Conservation (phyloP, 1,140 invertebrate genomes). For the Lordiphosa collinella region DNA sequence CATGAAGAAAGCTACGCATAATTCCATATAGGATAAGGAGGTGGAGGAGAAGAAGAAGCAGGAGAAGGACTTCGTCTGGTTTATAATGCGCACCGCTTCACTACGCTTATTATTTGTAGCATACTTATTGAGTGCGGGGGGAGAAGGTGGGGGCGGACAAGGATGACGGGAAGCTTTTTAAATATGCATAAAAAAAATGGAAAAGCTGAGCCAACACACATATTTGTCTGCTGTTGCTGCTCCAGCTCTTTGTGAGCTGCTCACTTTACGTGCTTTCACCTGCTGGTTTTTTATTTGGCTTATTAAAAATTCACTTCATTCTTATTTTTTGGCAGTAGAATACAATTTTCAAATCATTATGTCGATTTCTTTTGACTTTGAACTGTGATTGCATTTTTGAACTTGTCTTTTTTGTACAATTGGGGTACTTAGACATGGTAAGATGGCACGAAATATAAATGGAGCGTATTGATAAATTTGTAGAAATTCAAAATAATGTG, state of each 20-base stretch:
- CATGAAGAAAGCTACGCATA: conserved; percentile 40
- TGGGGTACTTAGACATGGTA: conserved; percentile 17
- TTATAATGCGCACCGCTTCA: conserved; percentile 49
- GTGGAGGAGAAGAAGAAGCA: not conserved
- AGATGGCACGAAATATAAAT: too few species aligned
- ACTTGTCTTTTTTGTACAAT: conserved; percentile 16
- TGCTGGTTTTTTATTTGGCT: conserved; percentile 47
- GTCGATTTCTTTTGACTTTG: conserved; percentile 29
- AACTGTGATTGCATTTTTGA: conserved; percentile 33
- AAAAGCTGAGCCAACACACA: conserved; percentile 22
- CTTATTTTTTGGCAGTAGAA: not conserved
- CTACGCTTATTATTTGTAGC: conserved; percentile 59
- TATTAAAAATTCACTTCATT: conserved; percentile 54
- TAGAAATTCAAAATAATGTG: too few species aligned
- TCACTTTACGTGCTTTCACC: conserved; percentile 27
- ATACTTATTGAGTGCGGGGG: conserved; percentile 46
- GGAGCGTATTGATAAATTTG: too few species aligned
- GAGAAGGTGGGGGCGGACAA: not conserved
- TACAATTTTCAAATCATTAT: conserved; percentile 19
- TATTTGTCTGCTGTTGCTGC: conserved; percentile 42
- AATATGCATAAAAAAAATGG: conserved; percentile 52
- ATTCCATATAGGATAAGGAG: conserved; percentile 30
- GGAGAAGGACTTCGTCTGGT: conserved; percentile 15
- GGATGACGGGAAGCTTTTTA: conserved; percentile 23
- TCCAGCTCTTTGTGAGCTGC: conserved; percentile 10